Percentiles rank a stretch among this genome's conserved stretches.
phyloP scores from a whole-genome alignment of 2,797 vertebrate species.

The Sphenodon punctatus region DNA sequence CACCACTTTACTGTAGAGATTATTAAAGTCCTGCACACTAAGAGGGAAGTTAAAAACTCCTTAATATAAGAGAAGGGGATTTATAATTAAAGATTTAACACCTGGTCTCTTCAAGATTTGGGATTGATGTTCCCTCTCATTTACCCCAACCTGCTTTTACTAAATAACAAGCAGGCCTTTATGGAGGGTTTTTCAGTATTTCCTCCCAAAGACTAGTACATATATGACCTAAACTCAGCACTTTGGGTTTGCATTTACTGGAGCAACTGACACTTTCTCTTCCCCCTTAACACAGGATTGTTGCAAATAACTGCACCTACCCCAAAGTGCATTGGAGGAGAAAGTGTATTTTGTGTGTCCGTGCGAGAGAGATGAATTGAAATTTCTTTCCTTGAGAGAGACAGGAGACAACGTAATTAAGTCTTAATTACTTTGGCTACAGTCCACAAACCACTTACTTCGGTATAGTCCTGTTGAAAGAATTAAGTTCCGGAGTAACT shows the following conservation, averaged over 20 bases:
- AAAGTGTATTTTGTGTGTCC: neutral
- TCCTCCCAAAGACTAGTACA: neutral
- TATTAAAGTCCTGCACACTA: conserved; percentile 36
- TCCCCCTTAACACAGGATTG: neutral
- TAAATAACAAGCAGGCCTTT: conserved; percentile 32
- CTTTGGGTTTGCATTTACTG: neutral
- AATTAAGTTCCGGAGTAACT: no score
- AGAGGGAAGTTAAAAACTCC: conserved; percentile 32
- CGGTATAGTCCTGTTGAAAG: neutral
- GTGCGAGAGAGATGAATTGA: no score
- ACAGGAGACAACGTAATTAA: no score
- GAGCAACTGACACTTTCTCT: conserved; percentile 25
- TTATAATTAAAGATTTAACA: conserved; percentile 48
- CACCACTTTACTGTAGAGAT: conserved; percentile 31
- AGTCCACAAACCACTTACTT: neutral
- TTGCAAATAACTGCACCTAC: neutral
- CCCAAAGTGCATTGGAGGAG: neutral
- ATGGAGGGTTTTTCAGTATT: neutral
- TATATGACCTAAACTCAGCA: conserved; percentile 1
- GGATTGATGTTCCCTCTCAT: no score
- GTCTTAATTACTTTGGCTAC: neutral
- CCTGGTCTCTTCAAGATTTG: neutral
- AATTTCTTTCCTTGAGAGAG: no score
- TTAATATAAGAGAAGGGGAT: conserved; percentile 35
- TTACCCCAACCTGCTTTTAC: neutral